These are phyloP conservation scores for Piprites chloris DNA, from an alignment of 2,113 vertebrate genomes.

Conservation along the genomic window DNA sequence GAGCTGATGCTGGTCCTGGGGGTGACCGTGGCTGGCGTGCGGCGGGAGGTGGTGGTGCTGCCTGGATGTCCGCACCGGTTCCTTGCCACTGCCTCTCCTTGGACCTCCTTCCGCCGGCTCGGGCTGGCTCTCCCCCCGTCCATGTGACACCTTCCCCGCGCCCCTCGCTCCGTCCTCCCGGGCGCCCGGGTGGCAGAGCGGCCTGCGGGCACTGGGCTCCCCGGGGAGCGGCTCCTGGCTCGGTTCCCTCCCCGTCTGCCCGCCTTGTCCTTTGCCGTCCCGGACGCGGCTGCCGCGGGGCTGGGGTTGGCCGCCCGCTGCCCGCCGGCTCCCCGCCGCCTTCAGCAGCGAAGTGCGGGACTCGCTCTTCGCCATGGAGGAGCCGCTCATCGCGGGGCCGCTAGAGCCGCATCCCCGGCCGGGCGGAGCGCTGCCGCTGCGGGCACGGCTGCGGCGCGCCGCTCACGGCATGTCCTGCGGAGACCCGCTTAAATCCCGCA, in stretches of 20 bases:
- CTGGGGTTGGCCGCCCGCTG: not conserved
- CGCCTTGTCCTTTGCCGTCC: conserved; percentile 50
- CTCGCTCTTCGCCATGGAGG: conserved; percentile 87
- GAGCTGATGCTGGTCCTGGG: conserved; percentile 52
- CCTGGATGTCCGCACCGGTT: conserved; percentile 13
- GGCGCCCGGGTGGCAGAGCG: conserved; percentile 84
- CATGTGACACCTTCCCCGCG: conserved; percentile 44
- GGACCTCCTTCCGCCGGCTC: conserved; percentile 45
- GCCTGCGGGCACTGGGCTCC: conserved; percentile 88
- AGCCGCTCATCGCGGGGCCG: conserved; percentile 84
- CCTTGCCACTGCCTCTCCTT: conserved; percentile 36
- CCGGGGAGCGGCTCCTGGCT: conserved; percentile 64
- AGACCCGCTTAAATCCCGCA: conserved; percentile 73
- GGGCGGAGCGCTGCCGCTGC: conserved; percentile 64
- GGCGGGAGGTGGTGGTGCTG: conserved; percentile 22
- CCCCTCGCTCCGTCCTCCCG: conserved; percentile 70
- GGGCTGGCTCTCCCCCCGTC: conserved; percentile 38
- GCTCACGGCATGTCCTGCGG: conserved; percentile 37
- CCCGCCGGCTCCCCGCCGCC: conserved; percentile 48
- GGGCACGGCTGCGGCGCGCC: conserved; percentile 20
- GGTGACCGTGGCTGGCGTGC: conserved; percentile 52
- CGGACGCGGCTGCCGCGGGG: conserved; percentile 35
- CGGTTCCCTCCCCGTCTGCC: conserved; percentile 19
- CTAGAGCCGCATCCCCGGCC: conserved; percentile 68
- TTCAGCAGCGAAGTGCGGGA: conserved; percentile 85